Conservation (phyloP, 1,140 invertebrate genomes). For the Batillaria attramentaria region DNA sequence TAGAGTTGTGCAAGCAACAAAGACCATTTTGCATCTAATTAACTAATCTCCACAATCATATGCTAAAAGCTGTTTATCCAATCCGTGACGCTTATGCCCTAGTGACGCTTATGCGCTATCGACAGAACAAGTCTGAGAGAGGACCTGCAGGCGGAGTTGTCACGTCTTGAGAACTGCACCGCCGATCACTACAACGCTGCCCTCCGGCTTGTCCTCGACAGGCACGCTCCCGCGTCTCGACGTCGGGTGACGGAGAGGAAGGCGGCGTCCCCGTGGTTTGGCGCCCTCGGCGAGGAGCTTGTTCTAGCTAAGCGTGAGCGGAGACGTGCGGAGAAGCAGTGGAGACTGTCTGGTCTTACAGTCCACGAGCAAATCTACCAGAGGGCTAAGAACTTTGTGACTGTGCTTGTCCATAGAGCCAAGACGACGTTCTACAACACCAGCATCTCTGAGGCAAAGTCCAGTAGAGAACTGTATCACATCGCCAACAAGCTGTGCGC, state of each 20-base stretch:
- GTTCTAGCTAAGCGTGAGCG: neutral
- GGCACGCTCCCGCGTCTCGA: neutral
- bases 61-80: too few species aligned
- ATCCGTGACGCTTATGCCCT: too few species aligned
- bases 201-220: neutral
- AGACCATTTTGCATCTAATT: too few species aligned
- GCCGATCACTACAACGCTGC: neutral
- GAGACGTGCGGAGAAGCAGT: neutral
- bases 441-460: neutral
- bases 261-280: neutral
- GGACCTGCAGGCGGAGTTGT: neutral
- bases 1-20: too few species aligned
- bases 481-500: neutral
- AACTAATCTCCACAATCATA: too few species aligned
- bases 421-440: neutral
- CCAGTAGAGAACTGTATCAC: neutral
- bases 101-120: neutral
- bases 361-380: neutral
- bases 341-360: neutral
- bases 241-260: neutral
- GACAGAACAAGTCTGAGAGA: neutral
- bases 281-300: neutral
- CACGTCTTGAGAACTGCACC: neutral
- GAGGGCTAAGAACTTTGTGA: neutral
- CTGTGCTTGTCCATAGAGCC: neutral